phyloP scores from a whole-genome alignment of 2,888 invertebrate genomes.

The Selenia dentaria region DNA sequence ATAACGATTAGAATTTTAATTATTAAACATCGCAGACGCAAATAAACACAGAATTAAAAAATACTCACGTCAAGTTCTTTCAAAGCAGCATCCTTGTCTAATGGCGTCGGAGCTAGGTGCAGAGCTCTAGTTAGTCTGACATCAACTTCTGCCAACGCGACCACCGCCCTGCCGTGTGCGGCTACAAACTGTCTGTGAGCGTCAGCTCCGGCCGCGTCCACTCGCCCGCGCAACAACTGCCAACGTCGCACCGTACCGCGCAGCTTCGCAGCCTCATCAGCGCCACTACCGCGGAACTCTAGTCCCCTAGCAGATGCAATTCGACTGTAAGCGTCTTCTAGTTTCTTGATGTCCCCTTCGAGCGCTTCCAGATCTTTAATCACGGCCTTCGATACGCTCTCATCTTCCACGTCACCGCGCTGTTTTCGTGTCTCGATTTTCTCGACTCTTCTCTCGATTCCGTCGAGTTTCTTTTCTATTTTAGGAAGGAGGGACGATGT shows the following conservation, averaged over 20 bases:
- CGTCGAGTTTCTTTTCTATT: constrained; percentile 85
- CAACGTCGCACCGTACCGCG: constrained; percentile 87
- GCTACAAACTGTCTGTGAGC: constrained; percentile 88
- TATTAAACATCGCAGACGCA: no score
- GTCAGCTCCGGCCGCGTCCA: constrained; percentile 84
- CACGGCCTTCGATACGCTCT: constrained; percentile 85
- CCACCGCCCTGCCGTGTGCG: constrained; percentile 89
- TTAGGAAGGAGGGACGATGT: constrained; percentile 86
- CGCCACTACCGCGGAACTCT: constrained; percentile 86
- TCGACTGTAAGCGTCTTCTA: constrained; percentile 89
- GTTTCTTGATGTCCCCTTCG: constrained; percentile 84
- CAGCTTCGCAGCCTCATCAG: constrained; percentile 87
- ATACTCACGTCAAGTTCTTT: constrained; percentile 77
- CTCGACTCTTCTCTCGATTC: constrained; percentile 85
- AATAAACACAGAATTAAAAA: no score
- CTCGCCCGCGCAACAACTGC: constrained; percentile 86
- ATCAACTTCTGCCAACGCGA: constrained; percentile 89
- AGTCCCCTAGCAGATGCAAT: constrained; percentile 87
- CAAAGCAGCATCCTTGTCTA: constrained; percentile 66
- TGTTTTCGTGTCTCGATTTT: constrained; percentile 74
- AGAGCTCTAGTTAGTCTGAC: constrained; percentile 89
- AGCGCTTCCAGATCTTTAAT: constrained; percentile 85
- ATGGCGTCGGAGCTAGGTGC: constrained; percentile 81
- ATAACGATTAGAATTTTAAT: no score
- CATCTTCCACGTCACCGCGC: constrained; percentile 70